Conservation (phyloP, 2,797 vertebrate species). For the Sphenopsis melanotis region DNA sequence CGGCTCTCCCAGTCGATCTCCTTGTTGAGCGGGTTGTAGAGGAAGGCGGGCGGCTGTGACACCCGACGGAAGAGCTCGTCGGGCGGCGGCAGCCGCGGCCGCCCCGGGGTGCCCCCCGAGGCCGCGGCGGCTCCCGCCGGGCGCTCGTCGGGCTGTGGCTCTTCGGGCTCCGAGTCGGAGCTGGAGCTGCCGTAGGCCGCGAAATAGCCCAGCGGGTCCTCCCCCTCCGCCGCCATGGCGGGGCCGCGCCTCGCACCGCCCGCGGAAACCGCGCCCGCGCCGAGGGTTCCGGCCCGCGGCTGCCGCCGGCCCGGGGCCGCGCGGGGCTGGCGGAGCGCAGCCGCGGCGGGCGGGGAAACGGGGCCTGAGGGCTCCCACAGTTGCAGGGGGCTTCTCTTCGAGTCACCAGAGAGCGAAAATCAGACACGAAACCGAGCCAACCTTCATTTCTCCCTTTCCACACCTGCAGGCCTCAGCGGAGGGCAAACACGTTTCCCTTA, state of each 20-base stretch:
- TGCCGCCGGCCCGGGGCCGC: not conserved
- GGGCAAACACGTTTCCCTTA: accelerated
- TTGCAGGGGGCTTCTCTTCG: accelerated
- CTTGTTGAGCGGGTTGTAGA: slow-evolving; percentile 90
- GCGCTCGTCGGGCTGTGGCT: not conserved
- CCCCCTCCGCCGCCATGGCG: slow-evolving; percentile 78
- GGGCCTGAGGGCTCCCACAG: too few relatives aligned
- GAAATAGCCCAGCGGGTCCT: slow-evolving; percentile 86
- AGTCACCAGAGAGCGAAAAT: accelerated
- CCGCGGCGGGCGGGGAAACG: too few relatives aligned
- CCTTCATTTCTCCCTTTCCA: not conserved
- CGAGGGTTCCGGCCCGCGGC: not conserved
- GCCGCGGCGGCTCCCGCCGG: not conserved
- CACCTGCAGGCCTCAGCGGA: not conserved
- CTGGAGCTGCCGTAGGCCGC: slow-evolving; percentile 84
- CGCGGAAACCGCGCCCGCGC: slow-evolving; percentile 49
- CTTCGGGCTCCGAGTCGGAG: slow-evolving; percentile 27
- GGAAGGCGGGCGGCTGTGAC: slow-evolving; percentile 87
- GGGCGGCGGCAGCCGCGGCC: slow-evolving; percentile 79
- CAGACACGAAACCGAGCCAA: accelerated
- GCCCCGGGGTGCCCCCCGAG: slow-evolving; percentile 45
- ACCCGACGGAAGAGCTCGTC: slow-evolving; percentile 90
- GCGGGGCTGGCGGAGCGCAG: not conserved
- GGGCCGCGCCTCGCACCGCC: not conserved
- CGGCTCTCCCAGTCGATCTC: slow-evolving; percentile 93